phyloP scores from a whole-genome alignment of 2,113 vertebrate species.

The Platanista minor region DNA sequence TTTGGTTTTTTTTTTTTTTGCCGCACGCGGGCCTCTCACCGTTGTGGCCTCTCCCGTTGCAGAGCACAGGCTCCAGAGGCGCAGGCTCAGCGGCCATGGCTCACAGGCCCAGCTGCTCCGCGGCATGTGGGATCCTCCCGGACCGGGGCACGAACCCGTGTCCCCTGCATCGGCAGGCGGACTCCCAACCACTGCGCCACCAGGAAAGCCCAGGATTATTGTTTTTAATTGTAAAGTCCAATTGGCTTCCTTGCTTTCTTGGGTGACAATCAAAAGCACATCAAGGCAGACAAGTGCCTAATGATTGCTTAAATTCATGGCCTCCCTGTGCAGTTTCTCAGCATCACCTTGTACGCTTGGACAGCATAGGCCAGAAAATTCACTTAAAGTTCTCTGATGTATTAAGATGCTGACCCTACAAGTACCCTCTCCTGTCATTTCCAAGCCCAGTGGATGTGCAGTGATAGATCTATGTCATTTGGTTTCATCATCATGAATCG shows the following conservation, averaged over 20 bases:
- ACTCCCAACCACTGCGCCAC: too few species aligned
- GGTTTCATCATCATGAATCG: neutral
- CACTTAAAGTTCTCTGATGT: neutral
- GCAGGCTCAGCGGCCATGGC: too few species aligned
- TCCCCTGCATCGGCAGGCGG: too few species aligned
- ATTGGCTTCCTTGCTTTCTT: neutral
- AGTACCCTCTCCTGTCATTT: neutral
- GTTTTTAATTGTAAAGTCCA: neutral
- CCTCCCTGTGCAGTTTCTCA: neutral
- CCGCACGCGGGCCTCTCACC: too few species aligned
- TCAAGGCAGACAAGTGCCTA: neutral
- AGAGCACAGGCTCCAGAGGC: too few species aligned
- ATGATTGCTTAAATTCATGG: neutral
- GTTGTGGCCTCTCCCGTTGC: too few species aligned
- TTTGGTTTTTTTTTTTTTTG: too few species aligned
- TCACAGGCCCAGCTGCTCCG: too few species aligned
- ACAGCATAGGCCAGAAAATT: neutral
- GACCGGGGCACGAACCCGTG: too few species aligned
- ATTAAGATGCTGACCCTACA: neutral
- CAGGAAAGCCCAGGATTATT: neutral
- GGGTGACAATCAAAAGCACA: neutral
- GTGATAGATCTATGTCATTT: constrained; percentile 6
- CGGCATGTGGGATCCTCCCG: too few species aligned
- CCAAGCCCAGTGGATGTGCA: constrained; percentile 17
- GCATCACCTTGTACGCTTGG: neutral